Conservation (phyloP, 30 jellyfish, hydroid and myxozoan genomes). For the Cassiopea xamachana region DNA sequence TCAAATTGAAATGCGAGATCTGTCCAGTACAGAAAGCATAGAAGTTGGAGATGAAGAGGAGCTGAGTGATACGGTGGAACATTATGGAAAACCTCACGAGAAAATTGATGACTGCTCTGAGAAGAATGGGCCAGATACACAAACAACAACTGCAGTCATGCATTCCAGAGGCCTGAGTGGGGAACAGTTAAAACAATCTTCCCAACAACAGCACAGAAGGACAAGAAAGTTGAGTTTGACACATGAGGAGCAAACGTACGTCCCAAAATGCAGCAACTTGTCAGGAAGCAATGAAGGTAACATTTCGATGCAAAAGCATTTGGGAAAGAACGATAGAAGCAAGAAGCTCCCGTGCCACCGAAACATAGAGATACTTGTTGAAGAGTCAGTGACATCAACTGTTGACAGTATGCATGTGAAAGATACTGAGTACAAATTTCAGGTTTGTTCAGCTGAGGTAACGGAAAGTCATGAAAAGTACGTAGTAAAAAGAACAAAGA, state of each 20-base stretch:
- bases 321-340: not conserved
- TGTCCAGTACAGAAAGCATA: not conserved
- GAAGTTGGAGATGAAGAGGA: not conserved
- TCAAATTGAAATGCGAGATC: not conserved
- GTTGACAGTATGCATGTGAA: not conserved
- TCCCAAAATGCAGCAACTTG: not conserved
- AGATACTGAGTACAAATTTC: not conserved
- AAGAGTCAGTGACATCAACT: conserved; percentile 2
- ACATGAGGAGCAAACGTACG: not conserved
- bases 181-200: not conserved
- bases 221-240: not conserved
- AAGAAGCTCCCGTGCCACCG: not conserved
- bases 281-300: not conserved
- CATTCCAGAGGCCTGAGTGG: not conserved
- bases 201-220: not conserved
- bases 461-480: not conserved
- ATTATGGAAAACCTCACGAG: not conserved
- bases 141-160: not conserved
- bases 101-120: not conserved
- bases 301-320: not conserved
- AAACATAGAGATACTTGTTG: not conserved
- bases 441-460: not conserved
- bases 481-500: conserved; percentile 8
- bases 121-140: not conserved
- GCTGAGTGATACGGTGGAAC: not conserved